These are phyloP conservation scores for Poliocrania exsul DNA, from an alignment of 2,797 vertebrate species.

Conservation along the genomic window DNA sequence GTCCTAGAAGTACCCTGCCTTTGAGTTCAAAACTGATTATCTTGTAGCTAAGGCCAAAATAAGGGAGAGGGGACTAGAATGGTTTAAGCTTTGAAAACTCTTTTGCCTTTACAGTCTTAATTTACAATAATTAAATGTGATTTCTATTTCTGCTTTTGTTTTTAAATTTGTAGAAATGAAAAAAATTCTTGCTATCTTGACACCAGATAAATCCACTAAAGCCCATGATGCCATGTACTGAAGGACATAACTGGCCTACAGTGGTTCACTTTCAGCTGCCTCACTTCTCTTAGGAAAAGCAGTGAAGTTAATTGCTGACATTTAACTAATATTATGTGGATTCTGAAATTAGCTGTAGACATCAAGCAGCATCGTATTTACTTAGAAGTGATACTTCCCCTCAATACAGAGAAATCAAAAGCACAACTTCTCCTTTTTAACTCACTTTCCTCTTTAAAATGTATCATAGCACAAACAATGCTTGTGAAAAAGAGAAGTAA, in stretches of 20 bases:
- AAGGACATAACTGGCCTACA: not conserved
- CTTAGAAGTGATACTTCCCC: conserved; percentile 71
- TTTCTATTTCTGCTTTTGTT: not conserved
- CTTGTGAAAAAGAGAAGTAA: conserved; percentile 64
- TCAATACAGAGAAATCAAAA: conserved; percentile 60
- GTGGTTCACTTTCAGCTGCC: not conserved
- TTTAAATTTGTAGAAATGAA: not conserved
- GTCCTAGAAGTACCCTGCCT: not conserved
- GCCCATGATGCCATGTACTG: not conserved
- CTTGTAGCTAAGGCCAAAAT: not conserved
- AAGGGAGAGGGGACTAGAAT: not conserved
- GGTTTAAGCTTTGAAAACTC: not conserved
- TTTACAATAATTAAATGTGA: not conserved
- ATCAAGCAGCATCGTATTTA: not conserved
- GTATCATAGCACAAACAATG: conserved; percentile 7
- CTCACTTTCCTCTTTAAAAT: conserved; percentile 49
- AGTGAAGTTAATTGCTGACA: not conserved
- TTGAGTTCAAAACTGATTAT: not conserved
- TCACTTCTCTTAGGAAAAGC: not conserved
- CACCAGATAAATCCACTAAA: not conserved
- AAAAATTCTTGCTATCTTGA: not conserved
- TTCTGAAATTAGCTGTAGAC: conserved; percentile 6
- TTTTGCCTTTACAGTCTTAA: not conserved
- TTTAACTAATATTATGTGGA: not conserved
- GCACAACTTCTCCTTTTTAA: conserved; percentile 72